Percentiles rank a stretch among this genome's conserved stretches.
Conservation (phyloP, 2,797 vertebrate genomes). For the Alcedo atthis region DNA sequence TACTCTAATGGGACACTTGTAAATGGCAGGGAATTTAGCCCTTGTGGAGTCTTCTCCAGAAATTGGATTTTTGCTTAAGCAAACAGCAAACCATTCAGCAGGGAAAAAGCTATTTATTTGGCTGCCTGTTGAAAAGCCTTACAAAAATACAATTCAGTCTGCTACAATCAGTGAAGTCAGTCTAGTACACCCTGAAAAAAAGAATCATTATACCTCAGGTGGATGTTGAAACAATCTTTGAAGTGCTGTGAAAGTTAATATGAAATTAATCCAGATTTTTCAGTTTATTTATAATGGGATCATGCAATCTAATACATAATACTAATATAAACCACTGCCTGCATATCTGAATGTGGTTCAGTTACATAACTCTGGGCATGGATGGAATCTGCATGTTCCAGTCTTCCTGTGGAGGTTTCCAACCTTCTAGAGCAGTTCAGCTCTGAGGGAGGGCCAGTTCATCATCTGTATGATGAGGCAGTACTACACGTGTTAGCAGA, state of each 20-base stretch:
- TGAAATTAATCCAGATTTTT: not conserved
- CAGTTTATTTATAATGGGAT: not conserved
- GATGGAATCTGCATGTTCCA: not conserved
- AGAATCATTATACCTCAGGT: conserved; percentile 28
- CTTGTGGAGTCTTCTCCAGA: conserved; percentile 78
- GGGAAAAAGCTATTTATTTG: conserved; percentile 80
- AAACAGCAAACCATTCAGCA: conserved; percentile 78
- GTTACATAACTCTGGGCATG: not conserved
- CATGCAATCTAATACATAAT: not conserved
- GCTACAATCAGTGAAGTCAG: conserved; percentile 53
- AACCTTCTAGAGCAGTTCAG: not conserved
- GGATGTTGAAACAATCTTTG: conserved; percentile 16
- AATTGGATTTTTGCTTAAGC: conserved; percentile 85
- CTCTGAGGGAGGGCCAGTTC: not conserved
- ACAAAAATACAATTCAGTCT: conserved; percentile 73
- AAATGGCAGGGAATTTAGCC: conserved; percentile 79
- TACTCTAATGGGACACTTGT: conserved; percentile 80
- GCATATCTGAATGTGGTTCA: not conserved
- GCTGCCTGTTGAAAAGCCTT: conserved; percentile 70
- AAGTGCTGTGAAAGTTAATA: conserved; percentile 27
- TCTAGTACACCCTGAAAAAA: conserved; percentile 29
- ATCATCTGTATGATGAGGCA: not conserved
- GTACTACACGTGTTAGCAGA: not conserved
- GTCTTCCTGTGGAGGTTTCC: not conserved
- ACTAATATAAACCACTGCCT: not conserved